Conservation (phyloP, 2,888 invertebrate genomes). For the Metopia argyrocephala region DNA sequence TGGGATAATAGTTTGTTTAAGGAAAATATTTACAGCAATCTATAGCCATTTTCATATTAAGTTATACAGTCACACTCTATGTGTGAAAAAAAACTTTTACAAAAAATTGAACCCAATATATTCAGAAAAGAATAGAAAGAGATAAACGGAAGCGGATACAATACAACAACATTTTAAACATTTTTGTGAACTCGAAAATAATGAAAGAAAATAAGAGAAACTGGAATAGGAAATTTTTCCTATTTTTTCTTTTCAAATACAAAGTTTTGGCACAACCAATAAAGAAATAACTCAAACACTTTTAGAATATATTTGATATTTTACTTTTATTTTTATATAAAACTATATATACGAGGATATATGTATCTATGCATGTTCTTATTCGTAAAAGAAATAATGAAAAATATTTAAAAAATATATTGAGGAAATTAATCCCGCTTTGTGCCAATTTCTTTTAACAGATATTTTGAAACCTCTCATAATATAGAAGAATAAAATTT, state of each 20-base stretch:
- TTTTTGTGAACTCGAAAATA: background rate
- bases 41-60: constrained; percentile 19
- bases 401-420: too few relatives aligned
- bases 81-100: background rate
- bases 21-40: constrained; percentile 19
- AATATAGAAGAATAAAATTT: too few relatives aligned
- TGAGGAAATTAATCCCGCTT: too few relatives aligned
- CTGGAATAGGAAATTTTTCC: constrained; percentile 46
- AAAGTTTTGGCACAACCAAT: background rate
- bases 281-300: background rate
- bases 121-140: constrained; percentile 30
- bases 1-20: constrained; percentile 18
- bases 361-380: too few relatives aligned
- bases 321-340: background rate
- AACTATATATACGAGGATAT: background rate
- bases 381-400: too few relatives aligned
- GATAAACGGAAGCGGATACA: constrained; percentile 52
- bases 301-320: constrained; percentile 17
- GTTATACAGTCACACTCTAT: background rate
- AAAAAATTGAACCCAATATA: constrained; percentile 3
- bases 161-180: constrained; percentile 13
- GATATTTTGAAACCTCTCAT: too few relatives aligned
- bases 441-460: too few relatives aligned
- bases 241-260: constrained; percentile 26
- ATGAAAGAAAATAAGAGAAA: constrained; percentile 4